Conservation (phyloP, 2,888 invertebrate genomes). For the Ryuthela nishihirai region DNA sequence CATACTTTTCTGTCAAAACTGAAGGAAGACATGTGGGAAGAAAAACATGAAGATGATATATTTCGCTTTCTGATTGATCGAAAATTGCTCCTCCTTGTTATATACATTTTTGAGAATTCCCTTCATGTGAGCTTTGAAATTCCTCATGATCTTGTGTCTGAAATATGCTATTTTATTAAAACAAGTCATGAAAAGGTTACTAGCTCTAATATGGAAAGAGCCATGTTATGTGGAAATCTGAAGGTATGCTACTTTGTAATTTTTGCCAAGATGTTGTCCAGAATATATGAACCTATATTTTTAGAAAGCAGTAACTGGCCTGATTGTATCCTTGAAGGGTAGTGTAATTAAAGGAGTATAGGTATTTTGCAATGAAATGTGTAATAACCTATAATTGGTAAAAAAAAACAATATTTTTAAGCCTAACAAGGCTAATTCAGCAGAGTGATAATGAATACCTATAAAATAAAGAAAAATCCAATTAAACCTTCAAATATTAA, state of each 20-base stretch:
- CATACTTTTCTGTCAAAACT: slow-evolving; percentile 2
- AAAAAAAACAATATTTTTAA: too few relatives aligned
- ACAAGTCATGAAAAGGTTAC: slow-evolving; percentile 6
- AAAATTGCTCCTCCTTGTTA: slow-evolving; percentile 4
- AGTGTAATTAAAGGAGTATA: too few relatives aligned
- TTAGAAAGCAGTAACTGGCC: slow-evolving; percentile 12
- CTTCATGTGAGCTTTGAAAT: slow-evolving; percentile 3
- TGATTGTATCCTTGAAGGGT: slow-evolving; percentile 30
- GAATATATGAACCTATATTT: slow-evolving; percentile 23
- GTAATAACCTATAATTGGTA: too few relatives aligned
- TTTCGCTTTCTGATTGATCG: slow-evolving; percentile 28
- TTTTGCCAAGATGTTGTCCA: slow-evolving; percentile 5
- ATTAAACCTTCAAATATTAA: too few relatives aligned
- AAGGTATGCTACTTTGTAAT: slow-evolving; percentile 22
- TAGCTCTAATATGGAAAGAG: slow-evolving; percentile 3
- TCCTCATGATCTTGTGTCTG: slow-evolving; percentile 1
- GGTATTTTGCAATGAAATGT: too few relatives aligned
- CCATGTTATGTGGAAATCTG: slow-evolving; percentile 13
- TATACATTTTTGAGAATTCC: slow-evolving; percentile 6
- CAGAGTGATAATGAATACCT: too few relatives aligned
- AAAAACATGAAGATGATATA: slow-evolving; percentile 20
- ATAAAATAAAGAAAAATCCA: too few relatives aligned
- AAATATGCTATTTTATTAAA: slow-evolving; percentile 22
- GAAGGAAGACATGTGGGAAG: slow-evolving; percentile 14
- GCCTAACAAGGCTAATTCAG: too few relatives aligned